Evolutionary conservation across 2,113 vertebrate genomes (phyloP).

Genomic region (Serinus canaria): DNA sequence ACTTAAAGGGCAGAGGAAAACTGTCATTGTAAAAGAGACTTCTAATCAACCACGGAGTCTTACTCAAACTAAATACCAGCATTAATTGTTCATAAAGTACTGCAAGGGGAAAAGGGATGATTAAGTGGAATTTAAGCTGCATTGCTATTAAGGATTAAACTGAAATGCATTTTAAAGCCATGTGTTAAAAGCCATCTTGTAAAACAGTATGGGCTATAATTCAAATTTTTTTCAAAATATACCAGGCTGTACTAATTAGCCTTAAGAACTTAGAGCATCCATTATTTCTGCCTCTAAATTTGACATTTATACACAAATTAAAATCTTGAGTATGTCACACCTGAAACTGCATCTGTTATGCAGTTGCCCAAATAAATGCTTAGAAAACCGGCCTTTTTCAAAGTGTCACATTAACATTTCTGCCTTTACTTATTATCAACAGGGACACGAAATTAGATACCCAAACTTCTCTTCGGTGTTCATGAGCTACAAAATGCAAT

Average conservation of each 20-base stretch:
- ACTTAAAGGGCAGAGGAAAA: slow-evolving; percentile 10
- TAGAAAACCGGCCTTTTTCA: background rate
- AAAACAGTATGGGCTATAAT: background rate
- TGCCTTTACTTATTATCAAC: background rate
- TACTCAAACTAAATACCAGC: background rate
- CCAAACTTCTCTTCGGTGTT: rapidly evolving
- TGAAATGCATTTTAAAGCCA: background rate
- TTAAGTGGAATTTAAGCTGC: slow-evolving; percentile 30
- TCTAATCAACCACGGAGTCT: slow-evolving; percentile 7
- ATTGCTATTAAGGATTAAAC: slow-evolving; percentile 31
- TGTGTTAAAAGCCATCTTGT: background rate
- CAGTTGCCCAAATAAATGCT: background rate
- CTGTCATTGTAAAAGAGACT: background rate
- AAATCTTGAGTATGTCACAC: background rate
- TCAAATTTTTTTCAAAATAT: background rate
- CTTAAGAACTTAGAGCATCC: background rate
- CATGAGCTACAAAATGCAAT: background rate
- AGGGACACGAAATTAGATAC: background rate
- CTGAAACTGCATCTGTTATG: background rate
- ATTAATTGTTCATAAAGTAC: slow-evolving; percentile 40
- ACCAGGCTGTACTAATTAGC: background rate
- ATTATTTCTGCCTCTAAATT: background rate
- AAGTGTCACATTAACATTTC: background rate
- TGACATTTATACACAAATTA: background rate
- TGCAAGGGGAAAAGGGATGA: slow-evolving; percentile 30